Conservation (phyloP, 1,140 invertebrate species). For the Ruditapes philippinarum region DNA sequence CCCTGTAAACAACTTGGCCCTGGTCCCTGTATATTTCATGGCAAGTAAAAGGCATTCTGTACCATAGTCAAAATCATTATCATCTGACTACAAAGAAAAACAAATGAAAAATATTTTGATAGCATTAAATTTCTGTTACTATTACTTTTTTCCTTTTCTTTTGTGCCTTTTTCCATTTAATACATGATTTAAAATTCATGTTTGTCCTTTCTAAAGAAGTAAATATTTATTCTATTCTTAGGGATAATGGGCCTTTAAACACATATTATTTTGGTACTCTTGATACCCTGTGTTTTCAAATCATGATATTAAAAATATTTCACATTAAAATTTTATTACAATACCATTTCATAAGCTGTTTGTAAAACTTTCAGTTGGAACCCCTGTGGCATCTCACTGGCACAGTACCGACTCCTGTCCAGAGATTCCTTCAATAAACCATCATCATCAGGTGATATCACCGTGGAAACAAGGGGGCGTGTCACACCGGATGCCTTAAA, state of each 20-base stretch:
- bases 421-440: slow-evolving; percentile 85
- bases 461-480: slow-evolving; percentile 87
- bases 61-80: slow-evolving; percentile 86
- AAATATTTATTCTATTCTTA: too few species aligned
- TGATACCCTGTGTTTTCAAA: too few species aligned
- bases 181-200: too few species aligned
- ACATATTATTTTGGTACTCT: too few species aligned
- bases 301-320: too few species aligned
- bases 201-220: too few species aligned
- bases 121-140: too few species aligned
- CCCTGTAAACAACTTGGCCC: slow-evolving; percentile 86
- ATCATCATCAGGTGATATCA: slow-evolving; percentile 85
- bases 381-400: slow-evolving; percentile 89
- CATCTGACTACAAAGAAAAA: slow-evolving; percentile 11
- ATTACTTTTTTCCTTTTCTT: too few species aligned
- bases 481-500: slow-evolving; percentile 87
- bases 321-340: too few species aligned
- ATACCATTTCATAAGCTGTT: slow-evolving; percentile 87
- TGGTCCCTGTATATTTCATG: slow-evolving; percentile 85
- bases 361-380: slow-evolving; percentile 86
- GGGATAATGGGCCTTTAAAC: too few species aligned
- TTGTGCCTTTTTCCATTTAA: too few species aligned
- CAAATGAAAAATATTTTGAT: too few species aligned
- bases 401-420: slow-evolving; percentile 85
- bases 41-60: slow-evolving; percentile 88